Evolutionary conservation across 1,140 invertebrate genomes (phyloP).

Genomic region (Pseudomyrmex gracilis): DNA sequence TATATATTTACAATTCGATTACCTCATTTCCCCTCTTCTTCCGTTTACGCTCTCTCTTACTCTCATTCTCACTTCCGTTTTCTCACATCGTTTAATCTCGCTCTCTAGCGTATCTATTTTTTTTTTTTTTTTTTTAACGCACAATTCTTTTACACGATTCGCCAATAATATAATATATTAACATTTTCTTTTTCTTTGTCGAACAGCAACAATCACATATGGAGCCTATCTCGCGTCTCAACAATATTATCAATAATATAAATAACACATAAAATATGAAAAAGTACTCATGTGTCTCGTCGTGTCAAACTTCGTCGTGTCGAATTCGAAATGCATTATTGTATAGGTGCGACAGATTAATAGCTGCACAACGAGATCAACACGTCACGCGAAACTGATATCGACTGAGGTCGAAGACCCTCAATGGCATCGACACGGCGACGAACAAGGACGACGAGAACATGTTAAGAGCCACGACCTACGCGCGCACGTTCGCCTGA

Average conservation of each 20-base stretch:
- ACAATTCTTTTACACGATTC: slow-evolving; percentile 14
- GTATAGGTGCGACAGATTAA: slow-evolving; percentile 1
- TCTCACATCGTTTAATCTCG: slow-evolving; percentile 23
- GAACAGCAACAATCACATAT: no score
- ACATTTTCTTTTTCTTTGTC: background rate
- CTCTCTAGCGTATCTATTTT: slow-evolving; percentile 42
- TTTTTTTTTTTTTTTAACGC: background rate
- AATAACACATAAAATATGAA: background rate
- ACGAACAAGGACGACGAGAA: slow-evolving; percentile 6
- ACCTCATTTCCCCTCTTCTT: slow-evolving; percentile 6
- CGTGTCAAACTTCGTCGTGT: background rate
- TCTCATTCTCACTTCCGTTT: slow-evolving; percentile 28
- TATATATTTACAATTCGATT: slow-evolving; percentile 82
- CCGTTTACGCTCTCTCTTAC: slow-evolving; percentile 65
- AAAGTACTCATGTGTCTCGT: background rate
- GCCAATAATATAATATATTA: no score
- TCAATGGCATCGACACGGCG: slow-evolving; percentile 1
- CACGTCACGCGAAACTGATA: slow-evolving; percentile 36
- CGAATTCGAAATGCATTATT: background rate
- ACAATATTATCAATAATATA: no score
- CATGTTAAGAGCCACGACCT: slow-evolving; percentile 11
- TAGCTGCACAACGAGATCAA: background rate
- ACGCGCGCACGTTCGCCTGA: background rate
- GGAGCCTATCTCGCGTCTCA: no score
- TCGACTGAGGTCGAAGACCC: slow-evolving; percentile 29